Evolutionary conservation across 2,888 invertebrate genomes (phyloP), one percentile per base, ranked within the genome.

Genomic region (Cactoblastis cactorum): DNA sequence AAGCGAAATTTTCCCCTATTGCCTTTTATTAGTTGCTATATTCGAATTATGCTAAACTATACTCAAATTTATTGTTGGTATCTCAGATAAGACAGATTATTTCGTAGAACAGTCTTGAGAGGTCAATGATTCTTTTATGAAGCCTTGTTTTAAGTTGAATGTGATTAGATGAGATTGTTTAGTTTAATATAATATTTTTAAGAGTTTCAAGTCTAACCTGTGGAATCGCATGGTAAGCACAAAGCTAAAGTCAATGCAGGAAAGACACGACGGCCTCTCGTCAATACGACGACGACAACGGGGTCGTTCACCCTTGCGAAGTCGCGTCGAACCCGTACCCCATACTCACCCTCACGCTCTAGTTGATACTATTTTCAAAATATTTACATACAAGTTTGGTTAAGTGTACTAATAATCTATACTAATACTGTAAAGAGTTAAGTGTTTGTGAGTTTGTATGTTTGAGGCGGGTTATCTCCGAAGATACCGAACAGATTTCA

Each of bases 1-100:
- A 62, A 54, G 49, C 63, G 53, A 74, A 57, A 70, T 62, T 62
- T 57, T 62, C 61, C 73, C 69, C 64, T 81, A 75, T 69, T 58
- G 49, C 58, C 12, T 57, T 52, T 43, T 14, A 43, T 2, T 57
- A 71, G 62, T 64, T 71, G 69, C 55, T 37, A 54, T 60, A 54
- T 65, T 49, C 51, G 37, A 54, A 53, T 52, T 22, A 3, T 34
- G 14, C 12, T 34, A 17, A 51, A 17, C 12, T 35, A 50, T 46
- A 53, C 50, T 52, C 49, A 15, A 52, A 50, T 54, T 45, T 51
- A 50, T 28, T 19, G 49, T 52, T 50, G 49, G 48, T 53, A 49
- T 53, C 50, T 56, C 48, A 56, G 48, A 41, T 41, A 41, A 38
- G 50, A 52, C 39, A 37, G 32, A 49, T 51, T 41, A 43, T 43